A percentile compares a stretch with the other conserved stretches of the same genome.
phyloP scores from a whole-genome alignment of 2,113 vertebrate species.

The Oreochromis niloticus region DNA sequence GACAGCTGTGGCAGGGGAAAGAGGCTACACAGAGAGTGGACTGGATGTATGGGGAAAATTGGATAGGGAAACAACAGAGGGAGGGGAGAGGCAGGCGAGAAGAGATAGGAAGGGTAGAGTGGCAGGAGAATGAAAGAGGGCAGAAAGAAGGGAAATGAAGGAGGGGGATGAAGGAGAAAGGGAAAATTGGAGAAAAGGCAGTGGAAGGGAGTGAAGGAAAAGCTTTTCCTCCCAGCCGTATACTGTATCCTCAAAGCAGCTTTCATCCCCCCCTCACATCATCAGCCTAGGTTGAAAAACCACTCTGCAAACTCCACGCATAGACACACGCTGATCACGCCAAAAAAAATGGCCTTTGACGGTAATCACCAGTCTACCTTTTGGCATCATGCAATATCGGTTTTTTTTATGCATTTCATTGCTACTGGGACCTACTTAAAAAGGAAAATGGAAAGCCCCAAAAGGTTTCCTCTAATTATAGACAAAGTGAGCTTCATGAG shows the following conservation, averaged over 20 bases:
- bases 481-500: neutral
- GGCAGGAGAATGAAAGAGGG: conserved; percentile 19
- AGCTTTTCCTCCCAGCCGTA: conserved; percentile 8
- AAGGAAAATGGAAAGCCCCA: neutral
- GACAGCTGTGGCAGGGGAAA: neutral
- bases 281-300: conserved; percentile 12
- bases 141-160: conserved; percentile 14
- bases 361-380: conserved; percentile 35
- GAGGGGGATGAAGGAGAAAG: conserved; percentile 20
- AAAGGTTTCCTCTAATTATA: conserved; percentile 32
- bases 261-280: conserved; percentile 59
- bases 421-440: neutral
- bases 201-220: conserved; percentile 29
- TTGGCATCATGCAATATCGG: conserved; percentile 22
- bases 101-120: conserved; percentile 40
- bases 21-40: conserved; percentile 16
- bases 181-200: conserved; percentile 34
- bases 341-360: conserved; percentile 21
- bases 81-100: conserved; percentile 15
- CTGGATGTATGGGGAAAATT: conserved; percentile 42
- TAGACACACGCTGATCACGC: neutral
- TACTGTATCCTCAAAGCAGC: conserved; percentile 54
- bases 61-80: conserved; percentile 50
- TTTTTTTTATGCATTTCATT: conserved; percentile 12
- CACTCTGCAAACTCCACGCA: conserved; percentile 15